Evolutionary conservation across 2,113 vertebrate species (phyloP).

Genomic region (Myotis davidii): DNA sequence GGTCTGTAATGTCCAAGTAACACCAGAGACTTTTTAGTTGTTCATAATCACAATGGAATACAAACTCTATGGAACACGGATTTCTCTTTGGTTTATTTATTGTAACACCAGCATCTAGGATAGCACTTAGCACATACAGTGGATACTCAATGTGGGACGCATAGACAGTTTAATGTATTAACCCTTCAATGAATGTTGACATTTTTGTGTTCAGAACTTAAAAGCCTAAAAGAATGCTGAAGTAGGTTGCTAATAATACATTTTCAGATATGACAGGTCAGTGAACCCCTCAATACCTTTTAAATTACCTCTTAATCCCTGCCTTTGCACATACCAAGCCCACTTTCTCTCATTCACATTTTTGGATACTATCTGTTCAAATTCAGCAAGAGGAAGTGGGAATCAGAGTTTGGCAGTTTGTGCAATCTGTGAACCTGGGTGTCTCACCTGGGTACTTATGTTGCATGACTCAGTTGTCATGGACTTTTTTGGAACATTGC

Average conservation of each 20-base stretch:
- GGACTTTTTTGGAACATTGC: not conserved
- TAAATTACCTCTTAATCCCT: not conserved
- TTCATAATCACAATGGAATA: not conserved
- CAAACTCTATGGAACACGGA: not conserved
- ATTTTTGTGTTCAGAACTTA: not conserved
- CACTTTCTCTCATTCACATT: not conserved
- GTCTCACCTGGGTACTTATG: not conserved
- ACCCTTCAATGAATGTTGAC: not conserved
- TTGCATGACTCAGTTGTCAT: not conserved
- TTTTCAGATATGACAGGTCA: not conserved
- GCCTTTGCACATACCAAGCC: not conserved
- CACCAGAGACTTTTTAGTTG: not conserved
- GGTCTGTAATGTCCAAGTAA: not conserved
- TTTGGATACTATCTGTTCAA: not conserved
- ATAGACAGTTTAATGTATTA: not conserved
- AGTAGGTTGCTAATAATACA: not conserved
- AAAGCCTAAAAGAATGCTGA: not conserved
- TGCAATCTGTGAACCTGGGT: not conserved
- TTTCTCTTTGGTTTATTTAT: not conserved
- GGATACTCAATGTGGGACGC: not conserved
- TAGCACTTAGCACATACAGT: fast-evolving
- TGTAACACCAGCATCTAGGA: not conserved
- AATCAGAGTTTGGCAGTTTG: not conserved
- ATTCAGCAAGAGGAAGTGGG: not conserved
- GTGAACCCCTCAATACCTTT: not conserved